Percentiles rank a stretch among this genome's conserved stretches.
Conservation (phyloP, 2,888 invertebrate species). For the Chouioia cunea region DNA sequence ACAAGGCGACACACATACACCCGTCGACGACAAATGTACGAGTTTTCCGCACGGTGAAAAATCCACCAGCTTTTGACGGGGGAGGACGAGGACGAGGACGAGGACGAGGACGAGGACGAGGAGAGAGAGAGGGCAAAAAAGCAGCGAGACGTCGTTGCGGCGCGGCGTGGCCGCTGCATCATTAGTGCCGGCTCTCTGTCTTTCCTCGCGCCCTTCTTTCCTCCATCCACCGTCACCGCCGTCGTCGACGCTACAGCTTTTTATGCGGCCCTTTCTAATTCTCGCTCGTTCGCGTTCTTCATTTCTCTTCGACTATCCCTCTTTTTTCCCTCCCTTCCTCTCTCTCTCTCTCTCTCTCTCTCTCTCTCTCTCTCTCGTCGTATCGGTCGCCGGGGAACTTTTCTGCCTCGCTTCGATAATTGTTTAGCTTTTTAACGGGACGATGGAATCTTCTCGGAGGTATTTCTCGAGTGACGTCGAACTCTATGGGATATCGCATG, state of each 20-base stretch:
- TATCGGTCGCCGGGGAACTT: conserved; percentile 21
- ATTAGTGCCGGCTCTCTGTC: conserved; percentile 58
- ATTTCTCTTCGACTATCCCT: conserved; percentile 25
- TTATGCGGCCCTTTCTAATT: conserved; percentile 48
- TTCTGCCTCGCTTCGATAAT: conserved; percentile 30
- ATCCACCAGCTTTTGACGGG: background rate
- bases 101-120: background rate
- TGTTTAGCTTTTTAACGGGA: too few species aligned
- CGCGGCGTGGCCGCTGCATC: conserved; percentile 55
- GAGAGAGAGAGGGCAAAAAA: conserved; percentile 48
- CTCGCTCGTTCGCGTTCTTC: conserved; percentile 38
- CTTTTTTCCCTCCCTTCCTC: conserved; percentile 19
- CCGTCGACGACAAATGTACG: background rate
- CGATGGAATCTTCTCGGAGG: conserved; percentile 6
- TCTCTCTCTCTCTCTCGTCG: background rate
- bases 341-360: background rate
- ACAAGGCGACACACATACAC: conserved; percentile 28
- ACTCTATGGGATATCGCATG: too few species aligned
- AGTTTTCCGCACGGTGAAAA: too few species aligned
- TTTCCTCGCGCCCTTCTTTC: conserved; percentile 48
- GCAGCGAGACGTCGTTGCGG: conserved; percentile 56
- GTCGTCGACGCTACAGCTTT: conserved; percentile 29
- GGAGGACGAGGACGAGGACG: background rate
- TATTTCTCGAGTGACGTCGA: too few species aligned
- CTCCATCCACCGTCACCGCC: conserved; percentile 47